Evolutionary conservation across 2,888 invertebrate genomes (phyloP).

Genomic region (Andrena fulva): DNA sequence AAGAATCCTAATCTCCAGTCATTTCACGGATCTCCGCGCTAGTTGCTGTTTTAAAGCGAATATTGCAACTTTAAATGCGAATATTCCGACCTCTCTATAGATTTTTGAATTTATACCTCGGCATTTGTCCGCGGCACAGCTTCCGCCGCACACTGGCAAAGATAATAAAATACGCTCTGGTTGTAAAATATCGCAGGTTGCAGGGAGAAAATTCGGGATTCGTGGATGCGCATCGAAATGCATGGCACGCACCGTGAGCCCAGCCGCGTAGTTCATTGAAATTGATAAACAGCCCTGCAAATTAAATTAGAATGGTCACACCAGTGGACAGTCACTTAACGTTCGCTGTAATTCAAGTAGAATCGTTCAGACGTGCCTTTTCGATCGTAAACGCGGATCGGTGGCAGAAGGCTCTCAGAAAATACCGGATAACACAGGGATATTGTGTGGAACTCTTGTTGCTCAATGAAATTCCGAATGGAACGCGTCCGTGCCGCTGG

Average conservation of each 20-base stretch:
- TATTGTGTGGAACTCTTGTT: not conserved
- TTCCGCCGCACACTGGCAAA: not conserved
- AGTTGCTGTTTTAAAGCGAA: too few relatives aligned
- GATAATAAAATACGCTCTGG: not conserved
- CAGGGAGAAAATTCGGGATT: conserved; percentile 16
- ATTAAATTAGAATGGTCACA: conserved; percentile 47
- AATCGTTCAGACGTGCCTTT: conserved; percentile 25
- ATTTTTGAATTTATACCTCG: too few relatives aligned
- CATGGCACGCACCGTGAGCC: conserved; percentile 32
- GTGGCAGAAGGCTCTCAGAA: not conserved
- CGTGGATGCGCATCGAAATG: conserved; percentile 27
- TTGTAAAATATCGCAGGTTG: not conserved
- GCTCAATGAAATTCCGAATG: not conserved
- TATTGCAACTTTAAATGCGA: too few relatives aligned
- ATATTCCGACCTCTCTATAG: too few relatives aligned
- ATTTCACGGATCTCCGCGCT: too few relatives aligned
- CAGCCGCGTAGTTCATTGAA: conserved; percentile 23
- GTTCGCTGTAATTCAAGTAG: conserved; percentile 24
- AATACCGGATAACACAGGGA: too few relatives aligned
- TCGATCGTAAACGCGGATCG: not conserved
- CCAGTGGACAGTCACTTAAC: conserved; percentile 10
- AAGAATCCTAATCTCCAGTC: too few relatives aligned
- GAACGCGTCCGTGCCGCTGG: not conserved
- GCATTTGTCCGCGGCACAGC: too few relatives aligned
- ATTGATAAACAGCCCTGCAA: conserved; percentile 51